Base-by-base conservation (phyloP, 2,113 vertebrate genomes). In the Elanus axillaris region DNA sequence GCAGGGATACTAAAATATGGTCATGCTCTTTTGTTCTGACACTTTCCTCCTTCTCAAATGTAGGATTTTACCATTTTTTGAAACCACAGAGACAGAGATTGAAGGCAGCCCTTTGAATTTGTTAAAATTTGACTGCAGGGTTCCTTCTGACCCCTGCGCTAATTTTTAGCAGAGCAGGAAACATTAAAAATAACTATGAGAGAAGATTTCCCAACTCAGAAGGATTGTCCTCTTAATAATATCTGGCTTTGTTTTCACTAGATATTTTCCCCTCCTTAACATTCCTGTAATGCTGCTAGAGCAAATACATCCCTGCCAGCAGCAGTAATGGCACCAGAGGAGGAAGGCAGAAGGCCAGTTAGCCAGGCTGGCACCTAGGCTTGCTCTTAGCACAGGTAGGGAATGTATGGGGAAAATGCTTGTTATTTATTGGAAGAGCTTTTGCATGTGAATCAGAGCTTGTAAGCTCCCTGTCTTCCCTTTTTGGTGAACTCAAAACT, bases 81-180 rank as follows among this genome's bases (percentile, higher is more conserved):
- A 94, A 96, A 86, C 93, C 90, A 50, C 85, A 73, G 88, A 67
- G 76, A 29, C 78, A 79, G 78, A 63, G 89, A 68, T 58, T 58
- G 93, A 83, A 95, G 67, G 71, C 90, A 96, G 81, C 42, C 74
- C 81, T 95, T 93, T 95, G 93, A 83, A 93, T 88, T 31, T 69
- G 62, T 53, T 73, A 81, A 76, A 91, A 78, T 88, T 81, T 88
- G 81, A 56, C 96, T 88, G 88, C 86, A 71, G 96, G 95, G 94
- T 83, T 97, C 94, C 96, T 96, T 86, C 92, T 32, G n/a, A 77
- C 50, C 59, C 59, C 86, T 60, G 27, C n/a, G 58, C 78, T 96
- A 93, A 96, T 93, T 95, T 96, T 93, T 90, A 96, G 79, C 95
- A 96, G 95, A 95, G 88, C 96, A 96, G 96, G 95, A 95, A 97